Base-by-base conservation (phyloP, 2,113 vertebrate genomes). In the Upupa epops region DNA sequence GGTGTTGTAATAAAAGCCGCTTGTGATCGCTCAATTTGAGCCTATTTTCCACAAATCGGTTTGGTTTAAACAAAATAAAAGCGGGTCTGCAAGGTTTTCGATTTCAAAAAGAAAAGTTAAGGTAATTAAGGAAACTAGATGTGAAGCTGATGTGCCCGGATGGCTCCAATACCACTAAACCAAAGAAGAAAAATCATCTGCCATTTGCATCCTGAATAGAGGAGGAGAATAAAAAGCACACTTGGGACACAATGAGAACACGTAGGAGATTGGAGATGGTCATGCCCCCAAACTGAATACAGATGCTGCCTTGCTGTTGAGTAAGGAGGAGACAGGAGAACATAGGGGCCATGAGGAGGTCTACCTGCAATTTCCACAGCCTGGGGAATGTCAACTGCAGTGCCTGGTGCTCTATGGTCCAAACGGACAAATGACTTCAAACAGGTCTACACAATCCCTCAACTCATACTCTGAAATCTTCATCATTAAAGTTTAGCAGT, bases 21-120 rank as follows among this genome's bases (percentile, higher is more conserved):
- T 86, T 60, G 45, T 70, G 81, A 95, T 89, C 91, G 37, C 82
- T 95, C 91, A 79, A 70, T 87, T 76, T 6, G 1, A 95, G 74
- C 49, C 78, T 24, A 8, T 92, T 72, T 87, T 22, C 87, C 31
- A 36, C 78, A 89, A 70, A 86, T 2, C 12, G 58, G 15, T 88
- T 92, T 63, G 6, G 20, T 60, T 89, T 71, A 86, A 91, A 60
- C 66, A 77, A 89, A 89, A 87, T 42, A 76, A 91, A 94, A 92
- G 51, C 54, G 59, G 51, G 24, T 71, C 77, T 21, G 22, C 32
- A 17, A 88, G 64, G 71, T 77, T 92, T 88, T 45, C 56, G 3
- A 11, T 80, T 93, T 82, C 87, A 64, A 48, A 80, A 69, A 56
- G 83, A 49, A 46, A 77, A 83, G 64, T 22, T 45, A 69, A 84